phyloP scores from a whole-genome alignment of 2,113 vertebrate genomes.

The Nothoprocta perdicaria region DNA sequence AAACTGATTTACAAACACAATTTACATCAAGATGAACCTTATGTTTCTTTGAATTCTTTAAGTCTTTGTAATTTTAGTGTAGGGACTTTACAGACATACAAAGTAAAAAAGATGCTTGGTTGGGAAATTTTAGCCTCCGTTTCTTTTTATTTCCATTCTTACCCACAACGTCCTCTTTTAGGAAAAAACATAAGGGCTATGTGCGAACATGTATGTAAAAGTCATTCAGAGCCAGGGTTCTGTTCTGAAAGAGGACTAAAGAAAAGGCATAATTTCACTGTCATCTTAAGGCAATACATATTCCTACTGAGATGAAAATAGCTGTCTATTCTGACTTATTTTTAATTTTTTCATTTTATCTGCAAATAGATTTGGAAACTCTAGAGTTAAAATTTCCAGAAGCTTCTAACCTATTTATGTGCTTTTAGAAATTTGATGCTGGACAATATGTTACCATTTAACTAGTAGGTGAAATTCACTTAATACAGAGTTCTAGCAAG shows the following conservation, averaged over 20 bases:
- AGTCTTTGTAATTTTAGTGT: neutral
- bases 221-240: neutral
- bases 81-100: neutral
- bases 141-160: neutral
- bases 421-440: neutral
- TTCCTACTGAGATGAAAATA: neutral
- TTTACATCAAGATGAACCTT: neutral
- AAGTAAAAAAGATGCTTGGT: neutral
- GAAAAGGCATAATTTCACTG: neutral
- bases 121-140: neutral
- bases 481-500: neutral
- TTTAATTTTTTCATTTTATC: neutral
- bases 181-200: neutral
- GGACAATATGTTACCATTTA: neutral
- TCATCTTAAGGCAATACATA: neutral
- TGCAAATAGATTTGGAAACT: neutral
- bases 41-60: neutral
- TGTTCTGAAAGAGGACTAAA: neutral
- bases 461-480: constrained; percentile 5
- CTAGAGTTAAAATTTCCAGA: neutral
- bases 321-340: neutral
- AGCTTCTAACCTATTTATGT: neutral
- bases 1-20: neutral
- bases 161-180: neutral
- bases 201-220: neutral